phyloP scores from a whole-genome alignment of 2,797 vertebrate genomes.

The Bovichtus diacanthus region DNA sequence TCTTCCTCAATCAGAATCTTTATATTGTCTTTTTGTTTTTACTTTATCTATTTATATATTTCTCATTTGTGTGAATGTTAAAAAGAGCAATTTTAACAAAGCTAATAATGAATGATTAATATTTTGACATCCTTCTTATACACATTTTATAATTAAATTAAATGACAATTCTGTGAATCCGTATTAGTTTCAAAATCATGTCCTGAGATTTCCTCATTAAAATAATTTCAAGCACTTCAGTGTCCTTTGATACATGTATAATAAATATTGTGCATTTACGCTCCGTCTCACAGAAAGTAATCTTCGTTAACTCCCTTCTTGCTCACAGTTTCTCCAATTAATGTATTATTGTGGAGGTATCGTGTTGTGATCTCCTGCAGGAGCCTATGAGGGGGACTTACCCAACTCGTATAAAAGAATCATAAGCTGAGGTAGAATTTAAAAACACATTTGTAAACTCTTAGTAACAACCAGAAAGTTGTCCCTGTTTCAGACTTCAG shows the following conservation, averaged over 20 bases:
- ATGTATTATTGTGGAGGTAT: background rate
- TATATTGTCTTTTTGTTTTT: no score
- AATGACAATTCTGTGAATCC: background rate
- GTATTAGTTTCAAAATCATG: background rate
- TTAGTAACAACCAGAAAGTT: no score
- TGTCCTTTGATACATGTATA: constrained; percentile 15
- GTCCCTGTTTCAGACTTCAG: no score
- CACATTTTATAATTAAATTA: background rate
- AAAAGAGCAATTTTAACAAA: no score
- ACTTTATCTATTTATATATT: no score
- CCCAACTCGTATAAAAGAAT: background rate
- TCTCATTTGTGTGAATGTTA: no score
- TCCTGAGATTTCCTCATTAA: constrained; percentile 14
- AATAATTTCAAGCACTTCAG: background rate
- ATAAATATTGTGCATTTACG: background rate
- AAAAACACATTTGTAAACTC: constrained; percentile 41
- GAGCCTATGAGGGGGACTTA: background rate
- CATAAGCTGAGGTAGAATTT: constrained; percentile 60
- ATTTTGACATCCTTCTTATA: background rate
- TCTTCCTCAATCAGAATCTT: no score
- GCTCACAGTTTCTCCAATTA: background rate
- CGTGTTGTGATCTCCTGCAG: background rate
- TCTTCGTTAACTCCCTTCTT: background rate
- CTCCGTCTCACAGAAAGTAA: background rate
- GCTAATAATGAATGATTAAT: no score